These are phyloP conservation scores for Ptychadena robeensis DNA, from an alignment of 2,797 vertebrate genomes.

Conservation along the genomic window DNA sequence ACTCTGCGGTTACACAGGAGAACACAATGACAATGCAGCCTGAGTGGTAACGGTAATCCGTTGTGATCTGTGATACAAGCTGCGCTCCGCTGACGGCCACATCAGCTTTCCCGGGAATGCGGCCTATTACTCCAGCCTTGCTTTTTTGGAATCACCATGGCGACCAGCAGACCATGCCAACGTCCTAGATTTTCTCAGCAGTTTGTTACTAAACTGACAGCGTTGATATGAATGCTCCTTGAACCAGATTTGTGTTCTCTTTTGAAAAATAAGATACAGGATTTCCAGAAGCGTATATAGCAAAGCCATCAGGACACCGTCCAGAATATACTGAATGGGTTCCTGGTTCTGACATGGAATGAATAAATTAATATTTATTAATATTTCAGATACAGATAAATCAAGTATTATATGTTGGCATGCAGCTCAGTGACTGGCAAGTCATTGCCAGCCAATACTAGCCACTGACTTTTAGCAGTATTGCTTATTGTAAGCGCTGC, in stretches of 20 bases:
- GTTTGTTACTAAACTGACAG: slow-evolving; percentile 74
- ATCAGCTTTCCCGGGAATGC: slow-evolving; percentile 74
- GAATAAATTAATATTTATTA: too few species aligned
- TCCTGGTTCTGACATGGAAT: not conserved
- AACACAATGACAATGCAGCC: slow-evolving; percentile 31
- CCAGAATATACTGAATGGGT: not conserved
- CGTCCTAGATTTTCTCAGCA: slow-evolving; percentile 71
- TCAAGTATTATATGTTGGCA: too few species aligned
- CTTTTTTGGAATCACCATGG: slow-evolving; percentile 74
- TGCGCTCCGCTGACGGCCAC: slow-evolving; percentile 51
- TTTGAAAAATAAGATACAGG: slow-evolving; percentile 10
- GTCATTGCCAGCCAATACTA: too few species aligned
- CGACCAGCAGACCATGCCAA: slow-evolving; percentile 72
- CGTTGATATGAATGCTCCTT: slow-evolving; percentile 76
- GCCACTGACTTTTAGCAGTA: too few species aligned
- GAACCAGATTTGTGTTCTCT: slow-evolving; percentile 70
- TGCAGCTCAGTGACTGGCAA: too few species aligned
- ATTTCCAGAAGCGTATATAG: slow-evolving; percentile 3
- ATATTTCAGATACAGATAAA: too few species aligned
- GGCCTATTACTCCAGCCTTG: slow-evolving; percentile 71
- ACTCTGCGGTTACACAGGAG: not conserved
- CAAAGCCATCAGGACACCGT: not conserved
- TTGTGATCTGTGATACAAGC: slow-evolving; percentile 62
- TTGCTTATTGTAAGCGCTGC: too few species aligned
- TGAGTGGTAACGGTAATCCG: slow-evolving; percentile 64